Evolutionary conservation across 2,113 vertebrate genomes (phyloP).

Genomic region (Oreotrochilus melanogaster): DNA sequence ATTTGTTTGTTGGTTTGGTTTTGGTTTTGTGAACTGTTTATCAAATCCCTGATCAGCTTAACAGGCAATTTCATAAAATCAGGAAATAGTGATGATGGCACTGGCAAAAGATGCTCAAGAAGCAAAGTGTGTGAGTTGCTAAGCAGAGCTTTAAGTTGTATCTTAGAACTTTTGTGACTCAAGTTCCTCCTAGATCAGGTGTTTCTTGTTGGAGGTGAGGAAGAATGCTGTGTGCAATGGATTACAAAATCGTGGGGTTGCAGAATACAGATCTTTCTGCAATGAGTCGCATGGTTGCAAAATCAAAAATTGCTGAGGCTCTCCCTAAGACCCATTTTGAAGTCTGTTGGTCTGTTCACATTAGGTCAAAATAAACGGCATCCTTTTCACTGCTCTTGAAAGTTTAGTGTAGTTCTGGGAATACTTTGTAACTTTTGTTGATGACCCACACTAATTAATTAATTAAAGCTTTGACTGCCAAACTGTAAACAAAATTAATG

Average conservation of each 20-base stretch:
- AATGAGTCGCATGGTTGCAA: slow-evolving; percentile 24
- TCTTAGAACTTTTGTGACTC: neutral
- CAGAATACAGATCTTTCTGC: slow-evolving; percentile 39
- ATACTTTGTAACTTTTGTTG: neutral
- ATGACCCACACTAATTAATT: neutral
- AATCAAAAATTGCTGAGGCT: slow-evolving; percentile 30
- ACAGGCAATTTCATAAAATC: neutral
- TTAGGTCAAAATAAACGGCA: neutral
- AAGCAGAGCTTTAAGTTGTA: neutral
- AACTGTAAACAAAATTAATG: neutral
- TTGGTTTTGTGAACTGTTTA: too few relatives aligned
- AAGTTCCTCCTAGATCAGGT: slow-evolving; percentile 9
- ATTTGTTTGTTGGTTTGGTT: too few relatives aligned
- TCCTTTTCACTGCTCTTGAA: neutral
- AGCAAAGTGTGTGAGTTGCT: neutral
- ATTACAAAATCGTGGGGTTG: slow-evolving; percentile 51
- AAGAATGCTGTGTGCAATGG: slow-evolving; percentile 12
- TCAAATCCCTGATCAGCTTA: neutral
- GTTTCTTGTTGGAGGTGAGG: slow-evolving; percentile 27
- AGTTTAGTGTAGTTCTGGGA: neutral
- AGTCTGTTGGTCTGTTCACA: neutral
- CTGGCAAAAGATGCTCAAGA: neutral
- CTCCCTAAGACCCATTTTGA: slow-evolving; percentile 22
- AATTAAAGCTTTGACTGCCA: neutral
- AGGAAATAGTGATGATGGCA: neutral